phyloP scores from a whole-genome alignment of 1,140 invertebrate genomes.

The Bombus haemorrhoidalis region DNA sequence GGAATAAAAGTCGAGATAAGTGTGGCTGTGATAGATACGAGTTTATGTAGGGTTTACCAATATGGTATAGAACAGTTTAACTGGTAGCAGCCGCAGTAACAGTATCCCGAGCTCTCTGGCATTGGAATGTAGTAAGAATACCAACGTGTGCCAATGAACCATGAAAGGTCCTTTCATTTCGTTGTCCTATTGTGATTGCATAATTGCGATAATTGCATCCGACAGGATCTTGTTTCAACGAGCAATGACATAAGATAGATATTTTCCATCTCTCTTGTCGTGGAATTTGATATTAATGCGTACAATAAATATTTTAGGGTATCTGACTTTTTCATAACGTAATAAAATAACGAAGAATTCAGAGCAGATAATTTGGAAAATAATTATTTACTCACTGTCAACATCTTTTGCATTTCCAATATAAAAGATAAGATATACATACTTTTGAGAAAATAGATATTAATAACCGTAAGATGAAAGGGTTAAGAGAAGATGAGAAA shows the following conservation, averaged over 20 bases:
- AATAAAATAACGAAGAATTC: background rate
- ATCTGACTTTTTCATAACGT: background rate
- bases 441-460: too few relatives aligned
- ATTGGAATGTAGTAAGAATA: constrained; percentile 52
- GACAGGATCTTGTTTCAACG: constrained; percentile 6
- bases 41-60: constrained; percentile 18
- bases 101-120: constrained; percentile 30
- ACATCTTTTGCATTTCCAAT: background rate
- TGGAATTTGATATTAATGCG: background rate
- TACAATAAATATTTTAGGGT: background rate
- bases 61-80: constrained; percentile 44
- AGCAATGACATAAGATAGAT: background rate
- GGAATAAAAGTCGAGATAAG: background rate
- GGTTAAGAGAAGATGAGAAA: background rate
- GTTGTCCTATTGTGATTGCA: constrained; percentile 50
- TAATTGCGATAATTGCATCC: constrained; percentile 47
- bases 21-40: constrained; percentile 10
- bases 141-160: constrained; percentile 55
- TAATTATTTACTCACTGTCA: background rate
- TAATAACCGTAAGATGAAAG: too few relatives aligned
- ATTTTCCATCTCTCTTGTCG: too few relatives aligned
- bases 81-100: constrained; percentile 2
- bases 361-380: background rate
- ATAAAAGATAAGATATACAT: background rate
- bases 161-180: constrained; percentile 61